Evolutionary conservation across 2,113 vertebrate species (phyloP).

Genomic region (Clarias macrocephalus): DNA sequence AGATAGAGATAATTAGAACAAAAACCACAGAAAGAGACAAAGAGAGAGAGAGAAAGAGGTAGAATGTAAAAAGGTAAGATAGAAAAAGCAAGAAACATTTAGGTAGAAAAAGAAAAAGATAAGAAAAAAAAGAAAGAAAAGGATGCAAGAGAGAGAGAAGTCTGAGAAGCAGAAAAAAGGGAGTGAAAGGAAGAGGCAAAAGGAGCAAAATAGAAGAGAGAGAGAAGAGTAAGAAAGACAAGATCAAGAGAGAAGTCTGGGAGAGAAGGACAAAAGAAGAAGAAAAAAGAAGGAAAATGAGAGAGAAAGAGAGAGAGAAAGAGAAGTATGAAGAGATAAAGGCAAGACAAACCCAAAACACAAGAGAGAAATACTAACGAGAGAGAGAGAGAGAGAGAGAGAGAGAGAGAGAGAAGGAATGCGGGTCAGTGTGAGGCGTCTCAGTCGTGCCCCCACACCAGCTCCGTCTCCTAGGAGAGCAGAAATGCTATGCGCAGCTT

Average conservation of each 20-base stretch:
- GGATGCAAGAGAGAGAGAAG: not conserved
- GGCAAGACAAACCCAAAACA: too few relatives aligned
- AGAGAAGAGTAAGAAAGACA: too few relatives aligned
- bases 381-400: not conserved
- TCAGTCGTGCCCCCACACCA: conserved; percentile 32
- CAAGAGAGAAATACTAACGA: not conserved
- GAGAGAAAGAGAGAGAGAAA: not conserved
- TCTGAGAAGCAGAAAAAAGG: not conserved
- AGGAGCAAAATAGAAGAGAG: not conserved
- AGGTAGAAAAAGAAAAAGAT: not conserved
- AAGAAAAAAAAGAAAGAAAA: not conserved
- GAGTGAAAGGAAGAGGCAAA: not conserved
- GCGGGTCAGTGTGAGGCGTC: conserved; percentile 40
- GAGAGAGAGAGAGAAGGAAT: conserved; percentile 44
- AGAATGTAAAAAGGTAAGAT: not conserved
- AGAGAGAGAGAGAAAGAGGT: not conserved
- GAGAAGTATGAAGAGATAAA: not conserved
- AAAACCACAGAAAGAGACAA: not conserved
- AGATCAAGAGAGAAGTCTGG: too few relatives aligned
- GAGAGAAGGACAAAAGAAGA: not conserved
- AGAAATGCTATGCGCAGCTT: conserved; percentile 47
- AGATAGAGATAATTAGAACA: not conserved
- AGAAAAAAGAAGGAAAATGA: not conserved
- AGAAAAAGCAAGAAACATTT: not conserved
- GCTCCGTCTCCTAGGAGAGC: conserved; percentile 50